Evolutionary conservation across 2,797 vertebrate species (phyloP), one percentile per base, ranked within the genome.

Genomic region (Anas flavirostris): DNA sequence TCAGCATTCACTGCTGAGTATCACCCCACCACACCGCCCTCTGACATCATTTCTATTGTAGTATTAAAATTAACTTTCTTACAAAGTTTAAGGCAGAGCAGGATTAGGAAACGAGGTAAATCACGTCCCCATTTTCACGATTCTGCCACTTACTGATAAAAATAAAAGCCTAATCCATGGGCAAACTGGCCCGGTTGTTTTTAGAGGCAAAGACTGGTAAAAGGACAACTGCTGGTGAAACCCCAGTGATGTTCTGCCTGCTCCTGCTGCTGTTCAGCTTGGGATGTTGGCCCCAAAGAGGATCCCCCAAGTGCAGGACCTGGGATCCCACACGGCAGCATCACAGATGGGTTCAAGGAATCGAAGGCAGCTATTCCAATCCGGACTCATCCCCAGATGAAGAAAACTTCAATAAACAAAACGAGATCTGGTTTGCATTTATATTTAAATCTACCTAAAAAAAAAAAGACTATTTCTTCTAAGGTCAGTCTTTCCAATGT

Each of bases 101-200:
- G 64, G 79, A 70, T 76, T 26, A 91, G 79, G 64, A 35, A 85
- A 87, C 64, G 53, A 16, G 2, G 66, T 26, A 84, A 94, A 95
- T 82, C 76, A 39, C 59, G 64, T 21, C 68, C 1, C 1, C 4
- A 1, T 28, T 91, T 91, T 46, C 28, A 91, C 79, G 67, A 12
- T 60, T 46, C 86, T 22, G 26, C 46, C 52, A 41, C 44, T 35
- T 39, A 78, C 59, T 68, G 48, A 75, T 82, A 52, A 5, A 75
- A 29, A 43, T 53, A 63, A 67, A n/a, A 28, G 29, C 7, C 44
- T 73, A 93, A 88, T 64, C 62, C 59, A 29, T 26, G 60, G 59
- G 44, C 64, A 90, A 85, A 88, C 50, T 41, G 62, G 64, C 53
- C 44, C 37, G 8, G 43, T 59, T 78, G 75, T 28, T 46, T 91